A percentile compares a stretch with the other conserved stretches of the same genome.
phyloP scores from a whole-genome alignment of 2,888 invertebrate species.

The Norana najaformis region DNA sequence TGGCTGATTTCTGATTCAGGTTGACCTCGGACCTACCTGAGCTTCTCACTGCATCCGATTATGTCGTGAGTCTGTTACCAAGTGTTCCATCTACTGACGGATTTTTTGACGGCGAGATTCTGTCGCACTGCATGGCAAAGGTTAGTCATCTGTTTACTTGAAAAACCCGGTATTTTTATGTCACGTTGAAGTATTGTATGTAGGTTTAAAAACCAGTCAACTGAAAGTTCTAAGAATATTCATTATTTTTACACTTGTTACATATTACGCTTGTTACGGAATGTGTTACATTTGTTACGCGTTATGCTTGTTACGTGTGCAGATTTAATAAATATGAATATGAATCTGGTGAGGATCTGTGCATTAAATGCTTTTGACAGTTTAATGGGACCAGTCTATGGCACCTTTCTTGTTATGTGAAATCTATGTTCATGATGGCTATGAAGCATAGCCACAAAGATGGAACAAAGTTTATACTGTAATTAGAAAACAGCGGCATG shows the following conservation, averaged over 20 bases:
- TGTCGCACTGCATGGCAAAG: conserved; percentile 64
- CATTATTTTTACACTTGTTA: not conserved
- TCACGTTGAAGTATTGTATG: not conserved
- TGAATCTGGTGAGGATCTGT: too few relatives aligned
- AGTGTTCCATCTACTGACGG: conserved; percentile 65
- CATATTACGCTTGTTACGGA: not conserved
- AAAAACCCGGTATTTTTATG: too few relatives aligned
- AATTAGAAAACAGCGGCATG: too few relatives aligned
- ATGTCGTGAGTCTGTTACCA: conserved; percentile 67
- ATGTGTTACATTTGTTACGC: not conserved
- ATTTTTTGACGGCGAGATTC: conserved; percentile 64
- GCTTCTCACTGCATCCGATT: conserved; percentile 64
- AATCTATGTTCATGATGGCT: too few relatives aligned
- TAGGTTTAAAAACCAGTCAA: too few relatives aligned
- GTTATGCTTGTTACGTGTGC: too few relatives aligned
- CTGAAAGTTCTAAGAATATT: not conserved
- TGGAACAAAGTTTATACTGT: too few relatives aligned
- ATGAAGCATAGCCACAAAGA: too few relatives aligned
- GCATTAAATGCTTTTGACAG: too few relatives aligned
- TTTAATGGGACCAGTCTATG: too few relatives aligned
- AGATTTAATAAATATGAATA: too few relatives aligned
- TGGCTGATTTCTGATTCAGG: conserved; percentile 26
- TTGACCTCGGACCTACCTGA: conserved; percentile 52
- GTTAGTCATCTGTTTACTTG: conserved; percentile 33
- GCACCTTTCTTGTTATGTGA: not conserved